phyloP scores from a whole-genome alignment of 2,113 vertebrate species.

The Phainopepla nitens region DNA sequence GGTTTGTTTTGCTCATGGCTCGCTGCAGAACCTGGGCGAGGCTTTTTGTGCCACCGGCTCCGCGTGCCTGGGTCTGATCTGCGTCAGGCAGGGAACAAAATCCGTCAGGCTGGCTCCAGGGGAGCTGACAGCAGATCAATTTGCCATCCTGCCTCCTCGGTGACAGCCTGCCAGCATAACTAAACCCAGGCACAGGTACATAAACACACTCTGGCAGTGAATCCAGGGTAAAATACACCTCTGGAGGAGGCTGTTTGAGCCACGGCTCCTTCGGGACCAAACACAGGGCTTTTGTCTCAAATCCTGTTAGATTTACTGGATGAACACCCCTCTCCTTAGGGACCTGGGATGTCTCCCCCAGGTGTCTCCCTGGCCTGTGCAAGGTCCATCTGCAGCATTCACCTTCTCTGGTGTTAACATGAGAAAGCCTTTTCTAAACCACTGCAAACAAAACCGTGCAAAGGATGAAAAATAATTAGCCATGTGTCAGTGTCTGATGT shows the following conservation, averaged over 20 bases:
- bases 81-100: background rate
- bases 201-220: background rate
- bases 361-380: background rate
- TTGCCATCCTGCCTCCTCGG: background rate
- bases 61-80: accelerated
- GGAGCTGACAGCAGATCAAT: background rate
- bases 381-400: background rate
- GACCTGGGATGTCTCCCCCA: accelerated
- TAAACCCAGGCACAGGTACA: background rate
- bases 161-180: background rate
- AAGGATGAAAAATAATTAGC: conserved; percentile 33
- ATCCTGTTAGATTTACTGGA: background rate
- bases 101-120: background rate
- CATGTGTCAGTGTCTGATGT: background rate
- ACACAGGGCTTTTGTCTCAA: background rate
- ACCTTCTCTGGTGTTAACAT: background rate
- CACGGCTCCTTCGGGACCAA: background rate
- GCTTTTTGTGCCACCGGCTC: background rate
- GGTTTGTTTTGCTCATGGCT: background rate
- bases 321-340: background rate
- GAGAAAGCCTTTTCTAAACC: background rate
- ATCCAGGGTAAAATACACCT: background rate
- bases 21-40: background rate
- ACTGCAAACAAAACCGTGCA: background rate
- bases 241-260: background rate